Evolutionary conservation across 2,797 vertebrate species (phyloP), one percentile per base, ranked within the genome.

Genomic region (Mus minutoides): DNA sequence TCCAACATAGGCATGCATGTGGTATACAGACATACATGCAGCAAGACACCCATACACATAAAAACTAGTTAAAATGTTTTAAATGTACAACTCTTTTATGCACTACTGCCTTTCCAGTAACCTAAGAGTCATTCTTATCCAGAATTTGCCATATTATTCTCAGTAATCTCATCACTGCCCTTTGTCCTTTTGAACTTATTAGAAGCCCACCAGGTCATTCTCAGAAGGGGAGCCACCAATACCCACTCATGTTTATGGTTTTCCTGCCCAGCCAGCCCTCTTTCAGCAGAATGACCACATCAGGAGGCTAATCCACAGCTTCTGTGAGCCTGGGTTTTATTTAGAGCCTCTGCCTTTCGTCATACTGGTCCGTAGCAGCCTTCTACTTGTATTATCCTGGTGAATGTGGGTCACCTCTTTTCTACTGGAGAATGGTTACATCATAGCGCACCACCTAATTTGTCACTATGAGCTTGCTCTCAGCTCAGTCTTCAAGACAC

Each of bases 101-200:
- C 11, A 73, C 62, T 90, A 46, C 46, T 40, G 34, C 64, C 37
- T 88, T 95, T 85, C 13, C 24, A 12, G 3, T 69, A 79, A 71
- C 69, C 89, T 88, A 52, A 87, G 52, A 84, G 14, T 21, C 52
- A 58, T 76, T 16, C 49, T 83, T 91, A 6, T 58, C 62, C 22
- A 83, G 58, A 91, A 56, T 24, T 4, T 71, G n/a, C 60, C 2
- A 4, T 21, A 34, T n/a, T 64, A 4, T 46, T 24, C 26, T 88
- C 56, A 34, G 52, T 9, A 56, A 3, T 67, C 58, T 93, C 73
- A 56, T 69, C 88, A 67, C n/a, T 73, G 52, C 24, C 40, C 29
- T 88, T 82, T 93, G n/a, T 52, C 75, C 46, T 77, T 94, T 91
- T 83, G 37, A 93, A 52, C 31, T 83, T 87, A 12, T 82, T 69